Evolutionary conservation across 1,140 invertebrate species (phyloP), one percentile per base, ranked within the genome.

Genomic region (Lasioglossum albipes): DNA sequence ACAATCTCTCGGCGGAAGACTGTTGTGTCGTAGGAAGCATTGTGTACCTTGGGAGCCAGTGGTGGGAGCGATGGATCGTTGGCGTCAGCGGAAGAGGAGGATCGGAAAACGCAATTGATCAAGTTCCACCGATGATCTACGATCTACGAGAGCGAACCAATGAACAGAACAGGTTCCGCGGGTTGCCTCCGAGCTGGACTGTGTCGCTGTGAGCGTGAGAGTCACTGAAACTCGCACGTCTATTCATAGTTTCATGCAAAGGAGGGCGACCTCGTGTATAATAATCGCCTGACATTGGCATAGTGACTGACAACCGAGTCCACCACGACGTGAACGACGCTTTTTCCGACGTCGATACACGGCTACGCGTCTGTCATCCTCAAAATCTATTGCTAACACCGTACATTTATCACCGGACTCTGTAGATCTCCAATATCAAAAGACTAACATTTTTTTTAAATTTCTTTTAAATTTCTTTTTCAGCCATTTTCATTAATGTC

Each of bases 181-280:
- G 18, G 2, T 22, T 10, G 52, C 49, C 2, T n/a, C 31, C 16
- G 6, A 1, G 9, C 36, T 31, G 20, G 10, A 31, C 7, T n/a
- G 22, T n/a, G 22, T 27, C 10, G 6, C 2, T 7, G 13, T 16
- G 27, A n/a, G 42, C 12, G 13, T n/a, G 27, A n/a, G 42, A 61
- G 18, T 27, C 66, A 62, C 54, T 77, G 75, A 77, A 70, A 61
- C 52, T 62, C 27, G 61, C 13, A 52, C 57, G 36, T 45, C 62
- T 80, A 80, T 68, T 72, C 52, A 79, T 66, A 78, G 61, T 74
- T 57, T 54, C 59, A 12, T 36, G 20, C 54, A 66, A 67, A 73
- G 42, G 9, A 65, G 16, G 7, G 7, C 49, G 42, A 54, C 20
- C 62, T 85, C 70, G 62, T 7, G 52, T 49, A 13, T 42, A 65